These are phyloP conservation scores for Penaeus vannamei DNA, from an alignment of 1,140 invertebrate species.

Conservation along the genomic window DNA sequence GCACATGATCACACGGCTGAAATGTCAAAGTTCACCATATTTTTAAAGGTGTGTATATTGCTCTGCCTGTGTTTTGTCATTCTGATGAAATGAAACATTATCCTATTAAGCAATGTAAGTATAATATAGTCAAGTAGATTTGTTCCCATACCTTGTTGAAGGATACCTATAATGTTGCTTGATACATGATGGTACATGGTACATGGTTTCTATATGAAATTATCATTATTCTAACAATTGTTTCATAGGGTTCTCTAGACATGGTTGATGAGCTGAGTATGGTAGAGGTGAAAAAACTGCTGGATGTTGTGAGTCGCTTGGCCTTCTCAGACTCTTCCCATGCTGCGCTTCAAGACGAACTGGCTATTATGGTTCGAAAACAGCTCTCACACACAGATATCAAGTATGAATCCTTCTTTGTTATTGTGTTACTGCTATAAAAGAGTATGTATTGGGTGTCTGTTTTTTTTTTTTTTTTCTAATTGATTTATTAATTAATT, in stretches of 20 bases:
- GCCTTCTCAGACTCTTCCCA: conserved; percentile 53
- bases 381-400: conserved; percentile 57
- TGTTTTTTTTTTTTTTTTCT: no score
- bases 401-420: conserved; percentile 31
- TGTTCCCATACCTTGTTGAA: neutral
- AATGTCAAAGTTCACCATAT: conserved; percentile 63
- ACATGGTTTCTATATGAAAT: neutral
- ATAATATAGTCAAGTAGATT: neutral
- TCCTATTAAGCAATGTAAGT: neutral
- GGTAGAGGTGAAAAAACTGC: conserved; percentile 56
- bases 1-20: conserved; percentile 53
- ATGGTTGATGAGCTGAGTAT: conserved; percentile 58
- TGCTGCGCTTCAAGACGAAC: conserved; percentile 61
- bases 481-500: neutral
- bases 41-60: conserved; percentile 58
- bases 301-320: conserved; percentile 64
- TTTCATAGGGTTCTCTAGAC: conserved; percentile 59
- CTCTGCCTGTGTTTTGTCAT: neutral
- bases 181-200: neutral
- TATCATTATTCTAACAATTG: neutral
- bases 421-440: neutral
- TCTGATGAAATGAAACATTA: neutral
- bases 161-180: neutral
- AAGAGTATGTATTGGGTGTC: no score
- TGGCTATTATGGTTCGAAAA: conserved; percentile 65